phyloP scores from a whole-genome alignment of 2,113 vertebrate species.

The Lynx canadensis region DNA sequence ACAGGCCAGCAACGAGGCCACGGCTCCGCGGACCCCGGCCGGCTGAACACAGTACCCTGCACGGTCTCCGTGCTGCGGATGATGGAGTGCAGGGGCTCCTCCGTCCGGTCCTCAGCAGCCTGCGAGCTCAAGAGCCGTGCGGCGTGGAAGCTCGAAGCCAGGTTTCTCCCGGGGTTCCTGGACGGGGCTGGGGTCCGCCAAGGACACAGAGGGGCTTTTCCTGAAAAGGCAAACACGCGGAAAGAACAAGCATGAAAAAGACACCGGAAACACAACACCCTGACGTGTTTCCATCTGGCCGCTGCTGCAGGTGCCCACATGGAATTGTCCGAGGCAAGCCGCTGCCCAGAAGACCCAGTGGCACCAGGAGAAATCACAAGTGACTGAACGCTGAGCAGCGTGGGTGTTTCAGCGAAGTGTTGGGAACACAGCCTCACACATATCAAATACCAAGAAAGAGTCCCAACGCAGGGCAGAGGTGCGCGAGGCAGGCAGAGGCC shows the following conservation, averaged over 20 bases:
- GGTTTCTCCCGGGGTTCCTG: constrained; percentile 12
- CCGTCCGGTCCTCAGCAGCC: constrained; percentile 86
- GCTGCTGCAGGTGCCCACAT: neutral
- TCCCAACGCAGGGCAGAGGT: neutral
- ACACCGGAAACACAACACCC: neutral
- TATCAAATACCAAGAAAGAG: neutral
- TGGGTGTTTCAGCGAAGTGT: fast-evolving
- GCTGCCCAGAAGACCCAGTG: neutral
- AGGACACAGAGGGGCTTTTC: constrained; percentile 69
- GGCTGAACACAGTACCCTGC: constrained; percentile 85
- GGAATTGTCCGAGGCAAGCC: neutral
- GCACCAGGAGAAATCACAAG: neutral
- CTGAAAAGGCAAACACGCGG: constrained; percentile 52
- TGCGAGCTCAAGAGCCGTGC: constrained; percentile 88
- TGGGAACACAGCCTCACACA: neutral
- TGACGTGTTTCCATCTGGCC: neutral
- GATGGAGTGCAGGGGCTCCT: constrained; percentile 90
- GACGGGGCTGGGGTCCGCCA: constrained; percentile 46
- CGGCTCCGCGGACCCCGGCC: neutral
- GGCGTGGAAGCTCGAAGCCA: constrained; percentile 36
- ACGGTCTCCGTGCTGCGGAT: constrained; percentile 91
- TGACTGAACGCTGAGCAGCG: neutral
- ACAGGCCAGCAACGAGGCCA: neutral
- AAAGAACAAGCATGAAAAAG: neutral
- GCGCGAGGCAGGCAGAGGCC: neutral